phyloP scores from a whole-genome alignment of 1,140 invertebrate genomes.

The Drosophila fuyamai region DNA sequence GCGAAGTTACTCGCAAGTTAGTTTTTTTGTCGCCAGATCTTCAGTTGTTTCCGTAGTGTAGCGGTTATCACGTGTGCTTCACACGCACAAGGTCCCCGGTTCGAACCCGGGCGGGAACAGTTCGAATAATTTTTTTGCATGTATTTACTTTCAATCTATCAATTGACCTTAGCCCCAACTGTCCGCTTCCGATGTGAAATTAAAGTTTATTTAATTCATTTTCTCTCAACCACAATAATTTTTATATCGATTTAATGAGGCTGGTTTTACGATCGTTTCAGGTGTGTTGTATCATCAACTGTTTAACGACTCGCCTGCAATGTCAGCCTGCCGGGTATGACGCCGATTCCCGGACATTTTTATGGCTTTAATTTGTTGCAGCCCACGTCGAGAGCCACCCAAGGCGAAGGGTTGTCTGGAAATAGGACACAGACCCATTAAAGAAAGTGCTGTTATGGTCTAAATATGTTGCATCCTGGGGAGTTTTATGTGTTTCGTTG shows the following conservation, averaged over 20 bases:
- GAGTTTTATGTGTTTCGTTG: constrained; percentile 14
- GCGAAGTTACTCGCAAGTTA: background rate
- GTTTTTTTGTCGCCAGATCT: background rate
- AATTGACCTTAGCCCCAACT: constrained; percentile 10
- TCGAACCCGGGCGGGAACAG: constrained; percentile 88
- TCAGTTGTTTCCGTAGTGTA: constrained; percentile 72
- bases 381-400: constrained; percentile 27
- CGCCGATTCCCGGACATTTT: constrained; percentile 48
- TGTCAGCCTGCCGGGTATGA: constrained; percentile 55
- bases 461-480: constrained; percentile 19
- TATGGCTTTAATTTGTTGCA: constrained; percentile 52
- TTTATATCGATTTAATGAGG: constrained; percentile 68
- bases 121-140: background rate
- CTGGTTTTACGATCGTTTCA: constrained; percentile 60
- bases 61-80: constrained; percentile 88
- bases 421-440: constrained; percentile 30
- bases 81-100: constrained; percentile 89
- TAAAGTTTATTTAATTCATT: constrained; percentile 20
- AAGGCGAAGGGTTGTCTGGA: constrained; percentile 30
- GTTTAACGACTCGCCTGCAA: constrained; percentile 62
- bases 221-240: constrained; percentile 29
- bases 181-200: background rate
- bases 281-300: constrained; percentile 64
- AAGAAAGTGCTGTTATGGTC: constrained; percentile 37
- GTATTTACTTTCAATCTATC: constrained; percentile 7